Evolutionary conservation across 2,888 invertebrate species (phyloP).

Genomic region (Tortricodes alternella): DNA sequence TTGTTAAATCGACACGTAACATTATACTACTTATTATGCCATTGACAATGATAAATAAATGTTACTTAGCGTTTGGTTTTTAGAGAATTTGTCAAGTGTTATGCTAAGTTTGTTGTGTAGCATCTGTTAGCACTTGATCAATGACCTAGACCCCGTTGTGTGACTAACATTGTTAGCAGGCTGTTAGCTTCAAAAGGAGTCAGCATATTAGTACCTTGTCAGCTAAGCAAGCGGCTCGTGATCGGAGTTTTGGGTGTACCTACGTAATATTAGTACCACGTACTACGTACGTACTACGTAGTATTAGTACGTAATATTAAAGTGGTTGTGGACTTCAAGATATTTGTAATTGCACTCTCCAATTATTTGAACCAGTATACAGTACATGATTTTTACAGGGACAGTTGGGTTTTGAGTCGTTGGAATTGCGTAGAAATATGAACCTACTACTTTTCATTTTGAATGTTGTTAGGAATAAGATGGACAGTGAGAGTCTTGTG

Average conservation of each 20-base stretch:
- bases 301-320: too few species aligned
- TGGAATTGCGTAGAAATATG: too few species aligned
- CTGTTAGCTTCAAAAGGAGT: background rate
- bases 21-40: background rate
- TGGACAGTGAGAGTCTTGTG: too few species aligned
- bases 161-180: background rate
- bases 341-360: too few species aligned
- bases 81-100: background rate
- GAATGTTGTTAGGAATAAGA: too few species aligned
- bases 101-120: background rate
- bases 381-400: too few species aligned
- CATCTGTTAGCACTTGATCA: background rate
- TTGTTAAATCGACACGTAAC: conserved; percentile 1
- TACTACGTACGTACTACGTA: too few species aligned
- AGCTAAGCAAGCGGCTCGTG: background rate
- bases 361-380: too few species aligned
- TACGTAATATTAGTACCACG: too few species aligned
- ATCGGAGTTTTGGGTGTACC: background rate
- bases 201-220: background rate
- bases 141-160: conserved; percentile 19
- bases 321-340: too few species aligned
- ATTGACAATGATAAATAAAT: background rate
- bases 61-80: background rate
- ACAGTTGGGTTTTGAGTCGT: too few species aligned
- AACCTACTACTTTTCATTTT: too few species aligned